Percentiles rank a stretch among this genome's conserved stretches.
Conservation (phyloP, 2,797 vertebrate genomes). For the Sus cebifrons region DNA sequence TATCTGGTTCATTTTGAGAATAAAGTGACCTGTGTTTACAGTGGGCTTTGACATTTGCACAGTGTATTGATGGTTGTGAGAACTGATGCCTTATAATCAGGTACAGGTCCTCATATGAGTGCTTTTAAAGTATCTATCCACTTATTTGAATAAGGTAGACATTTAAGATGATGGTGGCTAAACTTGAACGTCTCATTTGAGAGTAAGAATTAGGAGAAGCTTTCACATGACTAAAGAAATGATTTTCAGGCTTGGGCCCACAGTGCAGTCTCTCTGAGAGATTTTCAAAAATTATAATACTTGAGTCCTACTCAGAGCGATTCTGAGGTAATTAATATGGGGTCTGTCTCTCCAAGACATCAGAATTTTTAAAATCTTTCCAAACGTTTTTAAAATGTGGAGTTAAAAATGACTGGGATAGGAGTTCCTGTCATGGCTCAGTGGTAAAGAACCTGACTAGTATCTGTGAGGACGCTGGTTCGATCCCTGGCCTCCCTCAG, state of each 20-base stretch:
- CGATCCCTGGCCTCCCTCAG: too few relatives aligned
- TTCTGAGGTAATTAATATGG: neutral
- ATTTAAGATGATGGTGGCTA: neutral
- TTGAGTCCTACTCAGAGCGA: neutral
- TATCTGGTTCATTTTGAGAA: neutral
- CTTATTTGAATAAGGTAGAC: neutral
- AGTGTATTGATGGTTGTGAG: neutral
- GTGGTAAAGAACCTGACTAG: too few relatives aligned
- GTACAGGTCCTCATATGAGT: neutral
- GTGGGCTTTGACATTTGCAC: neutral
- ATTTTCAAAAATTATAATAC: neutral
- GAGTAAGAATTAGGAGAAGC: neutral
- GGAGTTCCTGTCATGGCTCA: too few relatives aligned
- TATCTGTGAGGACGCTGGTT: too few relatives aligned
- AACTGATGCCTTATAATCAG: neutral
- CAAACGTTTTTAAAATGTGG: neutral
- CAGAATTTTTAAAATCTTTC: neutral
- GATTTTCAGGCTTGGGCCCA: neutral
- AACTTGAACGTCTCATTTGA: neutral
- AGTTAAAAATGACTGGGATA: neutral
- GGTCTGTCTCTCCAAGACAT: neutral
- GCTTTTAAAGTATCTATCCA: neutral
- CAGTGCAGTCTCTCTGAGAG: neutral
- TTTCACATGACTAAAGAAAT: neutral
- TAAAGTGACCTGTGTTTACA: neutral